Percentiles rank a stretch among this genome's conserved stretches.
These are phyloP conservation scores for Drosophila macrothrix DNA, from an alignment of 2,888 invertebrate genomes.

Conservation along the genomic window DNA sequence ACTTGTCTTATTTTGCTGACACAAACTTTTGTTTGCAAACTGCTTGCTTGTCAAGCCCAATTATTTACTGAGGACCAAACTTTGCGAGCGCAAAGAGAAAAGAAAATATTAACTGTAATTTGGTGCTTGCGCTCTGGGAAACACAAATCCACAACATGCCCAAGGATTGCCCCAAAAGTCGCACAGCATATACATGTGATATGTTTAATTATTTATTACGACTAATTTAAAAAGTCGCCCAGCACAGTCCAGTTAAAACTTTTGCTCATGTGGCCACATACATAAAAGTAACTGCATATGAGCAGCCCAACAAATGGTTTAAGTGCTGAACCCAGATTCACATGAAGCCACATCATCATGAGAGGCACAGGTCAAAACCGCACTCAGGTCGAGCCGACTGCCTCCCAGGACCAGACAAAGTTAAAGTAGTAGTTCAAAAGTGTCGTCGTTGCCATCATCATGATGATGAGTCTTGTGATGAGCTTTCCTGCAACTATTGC, in stretches of 20 bases:
- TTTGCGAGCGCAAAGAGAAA: conserved; percentile 31
- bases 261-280: conserved; percentile 32
- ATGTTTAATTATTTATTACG: conserved; percentile 75
- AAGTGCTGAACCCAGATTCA: conserved; percentile 44
- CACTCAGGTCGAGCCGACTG: conserved; percentile 7
- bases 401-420: conserved; percentile 49
- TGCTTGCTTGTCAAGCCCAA: conserved; percentile 37
- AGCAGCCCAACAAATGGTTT: conserved; percentile 40
- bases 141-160: conserved; percentile 26
- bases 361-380: conserved; percentile 49
- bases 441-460: conserved; percentile 52
- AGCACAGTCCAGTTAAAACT: conserved; percentile 40
- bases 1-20: conserved; percentile 34
- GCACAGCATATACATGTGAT: conserved; percentile 50
- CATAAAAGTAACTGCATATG: conserved; percentile 47
- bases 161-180: conserved; percentile 27
- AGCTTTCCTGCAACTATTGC: conserved; percentile 35
- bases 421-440: conserved; percentile 76
- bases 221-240: conserved; percentile 73
- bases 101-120: conserved; percentile 48
- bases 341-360: background rate
- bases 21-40: conserved; percentile 45
- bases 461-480: conserved; percentile 40
- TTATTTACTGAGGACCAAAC: conserved; percentile 42
- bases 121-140: conserved; percentile 37